These are phyloP conservation scores for Neelides sp. DNA, from an alignment of 1,140 invertebrate species.

Conservation along the genomic window DNA sequence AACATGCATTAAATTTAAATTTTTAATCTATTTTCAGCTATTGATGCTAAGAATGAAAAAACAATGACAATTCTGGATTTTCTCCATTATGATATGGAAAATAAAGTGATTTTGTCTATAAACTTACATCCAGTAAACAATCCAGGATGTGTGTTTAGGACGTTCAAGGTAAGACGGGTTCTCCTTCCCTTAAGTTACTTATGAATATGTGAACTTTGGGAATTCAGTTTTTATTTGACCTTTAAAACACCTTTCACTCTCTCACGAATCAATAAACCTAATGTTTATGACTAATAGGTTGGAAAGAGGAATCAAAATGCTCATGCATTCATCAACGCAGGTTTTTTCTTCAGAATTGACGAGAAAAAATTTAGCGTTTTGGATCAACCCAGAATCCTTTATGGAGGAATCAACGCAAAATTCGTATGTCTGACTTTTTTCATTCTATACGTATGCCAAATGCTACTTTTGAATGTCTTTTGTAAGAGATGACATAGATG, in stretches of 20 bases:
- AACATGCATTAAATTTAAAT: background rate
- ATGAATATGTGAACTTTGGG: no score
- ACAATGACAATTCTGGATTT: slow-evolving; percentile 41
- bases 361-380: slow-evolving; percentile 35
- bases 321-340: slow-evolving; percentile 67
- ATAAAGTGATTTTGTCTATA: slow-evolving; percentile 49
- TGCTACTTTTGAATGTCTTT: no score
- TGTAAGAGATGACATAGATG: background rate
- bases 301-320: slow-evolving; percentile 66
- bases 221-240: no score
- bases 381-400: slow-evolving; percentile 46
- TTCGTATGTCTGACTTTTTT: slow-evolving; percentile 43
- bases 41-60: slow-evolving; percentile 11
- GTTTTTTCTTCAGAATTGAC: slow-evolving; percentile 54
- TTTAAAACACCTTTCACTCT: no score
- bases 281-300: slow-evolving; percentile 42
- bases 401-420: slow-evolving; percentile 52
- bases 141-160: no score
- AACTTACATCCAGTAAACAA: slow-evolving; percentile 42
- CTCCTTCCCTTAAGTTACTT: no score
- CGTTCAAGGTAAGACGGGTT: no score
- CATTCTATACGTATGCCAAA: no score
- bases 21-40: slow-evolving; percentile 14
- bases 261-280: slow-evolving; percentile 15
- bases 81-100: slow-evolving; percentile 45